phyloP scores from a whole-genome alignment of 64 coral and sea anemone species.

The Montipora sp. region DNA sequence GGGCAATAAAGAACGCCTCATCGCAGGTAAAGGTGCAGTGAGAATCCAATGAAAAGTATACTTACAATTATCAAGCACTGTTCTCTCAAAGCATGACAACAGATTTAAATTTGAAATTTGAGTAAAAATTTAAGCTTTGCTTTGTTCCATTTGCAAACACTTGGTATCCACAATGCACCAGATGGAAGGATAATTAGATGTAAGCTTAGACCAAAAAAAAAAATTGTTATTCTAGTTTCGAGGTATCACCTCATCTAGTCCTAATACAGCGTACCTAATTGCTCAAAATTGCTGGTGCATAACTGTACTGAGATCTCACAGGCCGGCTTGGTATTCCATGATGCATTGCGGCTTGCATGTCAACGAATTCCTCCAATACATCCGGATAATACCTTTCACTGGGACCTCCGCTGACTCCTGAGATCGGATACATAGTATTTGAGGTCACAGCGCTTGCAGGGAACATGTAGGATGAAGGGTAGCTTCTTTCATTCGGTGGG shows the following conservation, averaged over 20 bases:
- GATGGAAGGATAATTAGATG: neutral
- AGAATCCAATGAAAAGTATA: too few relatives aligned
- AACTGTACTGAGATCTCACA: conserved; percentile 72
- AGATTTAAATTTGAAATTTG: neutral
- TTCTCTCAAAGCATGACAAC: neutral
- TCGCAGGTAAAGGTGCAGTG: too few relatives aligned
- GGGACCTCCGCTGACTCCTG: conserved; percentile 64
- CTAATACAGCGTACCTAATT: conserved; percentile 47
- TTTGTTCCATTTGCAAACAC: neutral
- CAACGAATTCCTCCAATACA: conserved; percentile 91
- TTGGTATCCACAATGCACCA: neutral
- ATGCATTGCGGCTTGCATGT: conserved; percentile 95
- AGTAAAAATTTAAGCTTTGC: neutral
- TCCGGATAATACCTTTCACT: conserved; percentile 92
- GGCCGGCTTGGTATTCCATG: conserved; percentile 75
- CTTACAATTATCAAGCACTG: neutral
- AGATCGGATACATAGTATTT: conserved; percentile 81
- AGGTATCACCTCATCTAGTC: neutral
- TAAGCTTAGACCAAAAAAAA: neutral
- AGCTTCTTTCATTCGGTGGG: conserved; percentile 78
- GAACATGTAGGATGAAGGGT: conserved; percentile 90
- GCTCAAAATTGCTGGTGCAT: conserved; percentile 80
- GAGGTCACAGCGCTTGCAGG: conserved; percentile 71
- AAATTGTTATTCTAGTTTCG: neutral
- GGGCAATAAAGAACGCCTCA: too few relatives aligned